Percentiles rank a stretch among this genome's conserved stretches.
Conservation (phyloP, 2,888 invertebrate genomes). For the Xylocampa areola region DNA sequence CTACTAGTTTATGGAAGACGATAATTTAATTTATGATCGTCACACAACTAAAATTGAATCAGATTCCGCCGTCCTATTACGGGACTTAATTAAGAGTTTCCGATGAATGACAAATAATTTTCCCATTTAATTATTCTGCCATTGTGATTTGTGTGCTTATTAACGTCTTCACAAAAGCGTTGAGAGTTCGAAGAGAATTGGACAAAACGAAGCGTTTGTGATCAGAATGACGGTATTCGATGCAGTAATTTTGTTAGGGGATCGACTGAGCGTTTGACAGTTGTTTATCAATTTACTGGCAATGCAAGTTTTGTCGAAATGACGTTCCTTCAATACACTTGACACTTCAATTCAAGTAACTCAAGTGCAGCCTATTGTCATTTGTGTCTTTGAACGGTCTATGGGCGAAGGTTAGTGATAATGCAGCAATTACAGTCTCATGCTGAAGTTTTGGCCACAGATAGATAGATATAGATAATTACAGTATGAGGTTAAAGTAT, state of each 20-base stretch:
- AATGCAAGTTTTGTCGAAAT: conserved; percentile 8
- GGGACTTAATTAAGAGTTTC: conserved; percentile 58
- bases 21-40: conserved; percentile 24
- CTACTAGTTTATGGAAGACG: too few relatives aligned
- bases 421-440: too few relatives aligned
- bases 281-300: conserved; percentile 18
- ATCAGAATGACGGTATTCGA: conserved; percentile 57
- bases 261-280: conserved; percentile 19
- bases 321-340: not conserved
- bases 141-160: conserved; percentile 68
- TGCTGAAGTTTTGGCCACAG: too few relatives aligned
- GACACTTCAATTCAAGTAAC: conserved; percentile 15
- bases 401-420: too few relatives aligned
- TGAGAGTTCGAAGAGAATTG: conserved; percentile 56
- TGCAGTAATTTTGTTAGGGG: conserved; percentile 37
- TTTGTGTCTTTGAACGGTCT: too few relatives aligned
- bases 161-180: conserved; percentile 61
- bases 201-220: conserved; percentile 58
- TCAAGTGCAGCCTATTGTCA: too few relatives aligned
- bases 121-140: conserved; percentile 64
- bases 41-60: conserved; percentile 40
- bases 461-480: too few relatives aligned
- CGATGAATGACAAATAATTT: conserved; percentile 62
- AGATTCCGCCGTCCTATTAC: conserved; percentile 39
- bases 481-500: too few relatives aligned